Evolutionary conservation across 2,113 vertebrate genomes (phyloP), one percentile per base, ranked within the genome.

Genomic region (Indri indri): DNA sequence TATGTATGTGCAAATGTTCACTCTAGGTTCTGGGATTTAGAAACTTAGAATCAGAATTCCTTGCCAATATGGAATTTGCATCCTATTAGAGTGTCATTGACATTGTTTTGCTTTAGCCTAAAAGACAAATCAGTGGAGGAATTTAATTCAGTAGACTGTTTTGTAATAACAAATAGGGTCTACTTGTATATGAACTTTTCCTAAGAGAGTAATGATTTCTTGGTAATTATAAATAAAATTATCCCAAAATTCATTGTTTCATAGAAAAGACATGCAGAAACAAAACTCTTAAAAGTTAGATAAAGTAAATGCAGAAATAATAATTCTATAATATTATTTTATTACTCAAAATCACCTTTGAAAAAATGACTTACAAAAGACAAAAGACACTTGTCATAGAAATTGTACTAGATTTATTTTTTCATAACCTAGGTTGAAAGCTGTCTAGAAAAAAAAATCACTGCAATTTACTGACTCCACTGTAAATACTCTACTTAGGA

Each of bases 141-240:
- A 92, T 96, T 96, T 92, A 61, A 93, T 91, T 95, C 85, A 95
- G 71, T 88, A 94, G 47, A 23, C 96, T 92, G 27, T 12, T 96
- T n/a, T 93, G 7, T 88, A 94, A 88, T 90, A 94, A 81, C 42
- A 92, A 63, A 37, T 81, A 94, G 4, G 54, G 88, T 10, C 32
- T 80, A 52, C 10, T 30, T 87, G 54, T 50, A 25, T 40, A 84
- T 12, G 32, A 93, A 3, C 57, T 93, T 93, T 66, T 2, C 18
- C 50, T 37, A 27, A 80, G 63, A 84, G 2, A 70, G 3, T 45
- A 92, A 42, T 94, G 50, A 91, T 88, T 97, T 97, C 34, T 90
- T 91, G 57, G 32, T 63, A 90, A 57, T 30, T 70, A 70, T 42
- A 87, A 50, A 73, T 93, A 77, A 77, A 77, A 50, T 3, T 30